Evolutionary conservation across 2,113 vertebrate species (phyloP), one percentile per base, ranked within the genome.

Genomic region (Panthera tigris): DNA sequence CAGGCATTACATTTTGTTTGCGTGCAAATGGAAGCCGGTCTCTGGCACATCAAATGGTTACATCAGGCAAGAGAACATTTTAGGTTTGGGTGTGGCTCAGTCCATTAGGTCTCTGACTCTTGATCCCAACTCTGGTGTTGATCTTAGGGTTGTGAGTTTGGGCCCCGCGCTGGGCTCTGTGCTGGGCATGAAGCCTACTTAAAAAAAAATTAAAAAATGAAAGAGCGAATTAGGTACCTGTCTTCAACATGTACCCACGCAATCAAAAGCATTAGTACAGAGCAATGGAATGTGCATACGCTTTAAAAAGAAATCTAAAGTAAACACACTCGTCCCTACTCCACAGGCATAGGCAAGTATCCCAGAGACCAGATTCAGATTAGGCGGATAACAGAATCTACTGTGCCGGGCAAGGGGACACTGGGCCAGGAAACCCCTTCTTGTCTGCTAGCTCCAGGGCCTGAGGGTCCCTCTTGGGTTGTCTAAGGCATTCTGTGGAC

Each of bases 251-350:
- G 3, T 36, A 71, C 15, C 50, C 36, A 81, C 18, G 52, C n/a
- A 86, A 76, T 45, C 81, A 39, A 90, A 87, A 81, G 79, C 82
- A 82, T 91, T 63, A 86, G 13, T n/a, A 71, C 79, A 85, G 78
- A 82, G 68, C 39, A 39, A 74, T 61, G 88, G 94, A 87, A 96
- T 61, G 68, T 61, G 8, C 4, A 4, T n/a, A 8, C 10, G 33
- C 80, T 63, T 94, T 50, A 81, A 39, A 94, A 65, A 79, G 80
- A 96, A 68, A 79, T 39, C 50, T 63, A 27, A 36, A 83, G 39
- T 27, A 74, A 55, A 86, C 84, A 73, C 9, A 39, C 55, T 39
- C 41, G 36, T 78, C 68, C 27, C 79, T 27, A 69, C 21, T 9
- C 33, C 23, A 25, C 48, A 87, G 68, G 63, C 83, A 48, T 0